A percentile compares a stretch with the other conserved stretches of the same genome.
These are phyloP conservation scores for Ammospiza nelsoni DNA, from an alignment of 2,113 vertebrate species.

Conservation along the genomic window DNA sequence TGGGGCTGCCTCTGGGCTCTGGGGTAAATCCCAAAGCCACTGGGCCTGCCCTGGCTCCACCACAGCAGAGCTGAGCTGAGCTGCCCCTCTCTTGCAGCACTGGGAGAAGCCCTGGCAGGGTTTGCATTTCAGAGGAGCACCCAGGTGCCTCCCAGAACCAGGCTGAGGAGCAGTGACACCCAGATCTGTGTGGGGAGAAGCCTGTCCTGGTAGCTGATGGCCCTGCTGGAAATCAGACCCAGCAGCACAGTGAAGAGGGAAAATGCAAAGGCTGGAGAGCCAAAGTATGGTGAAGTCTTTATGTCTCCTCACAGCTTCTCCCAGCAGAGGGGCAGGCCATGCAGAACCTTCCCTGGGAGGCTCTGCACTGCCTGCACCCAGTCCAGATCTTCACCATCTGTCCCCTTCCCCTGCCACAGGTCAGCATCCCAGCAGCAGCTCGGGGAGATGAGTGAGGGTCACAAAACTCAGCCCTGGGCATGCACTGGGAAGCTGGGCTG, in stretches of 20 bases:
- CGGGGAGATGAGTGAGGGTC: background rate
- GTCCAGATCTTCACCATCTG: accelerated
- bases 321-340: accelerated
- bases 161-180: background rate
- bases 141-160: background rate
- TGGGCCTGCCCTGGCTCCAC: accelerated
- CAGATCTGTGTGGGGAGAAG: background rate
- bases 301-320: background rate
- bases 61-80: background rate
- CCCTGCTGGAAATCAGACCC: background rate
- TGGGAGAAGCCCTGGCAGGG: background rate
- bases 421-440: background rate
- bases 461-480: background rate
- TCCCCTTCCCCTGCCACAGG: background rate
- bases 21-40: background rate
- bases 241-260: background rate
- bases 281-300: background rate
- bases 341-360: background rate
- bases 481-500: accelerated
- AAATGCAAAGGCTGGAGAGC: background rate
- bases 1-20: background rate
- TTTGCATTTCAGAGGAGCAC: background rate
- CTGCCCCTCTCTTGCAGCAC: background rate
- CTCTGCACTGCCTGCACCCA: background rate
- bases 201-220: background rate